Evolutionary conservation across 53 echinoderm and acorn worm genomes (phyloP).

Genomic region (Echinometra lucunter): DNA sequence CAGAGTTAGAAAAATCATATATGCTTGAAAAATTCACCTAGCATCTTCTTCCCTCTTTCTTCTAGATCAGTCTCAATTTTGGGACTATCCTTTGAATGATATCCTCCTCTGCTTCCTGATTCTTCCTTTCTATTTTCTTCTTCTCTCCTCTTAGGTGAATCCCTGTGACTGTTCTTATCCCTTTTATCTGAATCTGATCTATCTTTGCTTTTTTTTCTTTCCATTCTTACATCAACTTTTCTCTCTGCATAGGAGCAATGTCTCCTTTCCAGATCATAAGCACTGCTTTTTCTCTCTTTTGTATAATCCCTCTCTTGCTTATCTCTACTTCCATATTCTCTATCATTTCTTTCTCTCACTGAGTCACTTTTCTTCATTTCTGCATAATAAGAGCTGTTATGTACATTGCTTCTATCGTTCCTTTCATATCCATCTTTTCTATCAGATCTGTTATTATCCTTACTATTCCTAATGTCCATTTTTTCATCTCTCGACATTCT

Average conservation of each 20-base stretch:
- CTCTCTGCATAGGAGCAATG: not conserved
- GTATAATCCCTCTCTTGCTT: not conserved
- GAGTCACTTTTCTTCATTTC: not conserved
- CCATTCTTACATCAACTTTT: conserved; percentile 22
- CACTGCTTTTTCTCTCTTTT: not conserved
- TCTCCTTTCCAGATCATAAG: not conserved
- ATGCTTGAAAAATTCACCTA: conserved; percentile 16
- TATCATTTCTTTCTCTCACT: not conserved
- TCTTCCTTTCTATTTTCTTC: not conserved
- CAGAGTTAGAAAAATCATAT: not conserved
- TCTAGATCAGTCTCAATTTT: not conserved
- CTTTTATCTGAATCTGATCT: not conserved
- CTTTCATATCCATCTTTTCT: not conserved
- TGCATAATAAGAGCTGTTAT: not conserved
- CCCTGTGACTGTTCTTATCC: not conserved
- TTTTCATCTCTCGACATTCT: not conserved
- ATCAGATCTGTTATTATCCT: not conserved
- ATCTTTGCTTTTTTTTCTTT: conserved; percentile 2
- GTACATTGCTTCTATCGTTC: not conserved
- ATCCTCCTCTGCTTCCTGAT: not conserved
- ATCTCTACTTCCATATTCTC: not conserved
- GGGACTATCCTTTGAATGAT: not conserved
- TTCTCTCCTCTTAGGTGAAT: not conserved
- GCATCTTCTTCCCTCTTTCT: not conserved
- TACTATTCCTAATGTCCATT: not conserved